Evolutionary conservation across 2,888 invertebrate species (phyloP), one percentile per base, ranked within the genome.

Genomic region (Caenorhabditis uteleia): DNA sequence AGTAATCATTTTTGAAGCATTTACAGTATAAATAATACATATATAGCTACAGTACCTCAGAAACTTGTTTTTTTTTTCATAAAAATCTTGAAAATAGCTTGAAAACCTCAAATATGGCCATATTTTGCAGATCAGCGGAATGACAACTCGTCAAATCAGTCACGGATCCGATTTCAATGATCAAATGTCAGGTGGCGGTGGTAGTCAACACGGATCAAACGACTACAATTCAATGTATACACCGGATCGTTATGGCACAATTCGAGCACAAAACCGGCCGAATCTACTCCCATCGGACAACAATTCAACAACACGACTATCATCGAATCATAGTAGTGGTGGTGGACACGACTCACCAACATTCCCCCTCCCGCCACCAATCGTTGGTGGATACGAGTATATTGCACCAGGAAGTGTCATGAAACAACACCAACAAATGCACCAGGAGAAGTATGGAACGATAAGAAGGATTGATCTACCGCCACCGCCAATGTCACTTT

Each of bases 291-390:
- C 48, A 20, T 26, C 48, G 38, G 29, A 18, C 4, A 49, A 58
- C 38, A 50, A 58, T 5, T 14, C 42, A 20, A 25, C 43, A 36
- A 3, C 6, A 16, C 7, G 3, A 5, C 44, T 48, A 3, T 20
- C 60, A 10, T 49, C 49, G 16, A 51, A 27, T 4, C 38, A 34
- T 26, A 49, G 46, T n/a, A 53, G 42, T 10, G 21, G 5, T 12
- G 39, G 21, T 16, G 61, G 61, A 20, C 33, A 34, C 2, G 66
- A 59, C 18, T 70, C 70, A 8, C 67, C 67, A 18, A 60, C 46
- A 8, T 57, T 67, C 21, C 70, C 70, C 16, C 50, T 54, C 18
- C 67, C 67, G 23, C 70, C 70, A 21, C 65, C 68, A 3, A 40
- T 50, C 20, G 59, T 59, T 20, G 56, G 47, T 33, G 65, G 59